A percentile compares a stretch with the other conserved stretches of the same genome.
Evolutionary conservation across 2,888 invertebrate genomes (phyloP).

Genomic region (Nemurella pictetii): DNA sequence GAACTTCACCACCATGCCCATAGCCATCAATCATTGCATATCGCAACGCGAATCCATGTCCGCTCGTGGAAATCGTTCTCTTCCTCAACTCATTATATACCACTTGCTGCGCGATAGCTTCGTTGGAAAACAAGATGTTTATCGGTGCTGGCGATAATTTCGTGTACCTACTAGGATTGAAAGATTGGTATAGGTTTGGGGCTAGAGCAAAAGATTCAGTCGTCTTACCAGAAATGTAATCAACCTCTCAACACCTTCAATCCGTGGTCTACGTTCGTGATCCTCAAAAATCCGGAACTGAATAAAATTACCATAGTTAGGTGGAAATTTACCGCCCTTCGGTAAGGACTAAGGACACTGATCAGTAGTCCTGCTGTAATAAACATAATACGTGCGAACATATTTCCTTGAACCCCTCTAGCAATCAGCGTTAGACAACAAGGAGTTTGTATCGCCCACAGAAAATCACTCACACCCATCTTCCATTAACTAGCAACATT

Average conservation of each 20-base stretch:
- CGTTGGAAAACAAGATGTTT: not conserved
- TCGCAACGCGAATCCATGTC: not conserved
- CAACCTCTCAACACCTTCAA: not conserved
- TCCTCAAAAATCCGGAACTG: not conserved
- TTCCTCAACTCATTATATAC: not conserved
- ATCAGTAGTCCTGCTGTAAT: no score
- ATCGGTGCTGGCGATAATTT: not conserved
- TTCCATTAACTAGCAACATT: no score
- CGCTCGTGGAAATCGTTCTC: not conserved
- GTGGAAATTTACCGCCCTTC: not conserved
- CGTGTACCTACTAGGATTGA: not conserved
- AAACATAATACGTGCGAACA: no score
- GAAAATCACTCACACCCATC: no score
- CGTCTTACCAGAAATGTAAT: not conserved
- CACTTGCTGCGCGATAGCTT: not conserved
- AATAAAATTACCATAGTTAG: not conserved
- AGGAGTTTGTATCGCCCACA: no score
- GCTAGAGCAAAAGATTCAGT: no score
- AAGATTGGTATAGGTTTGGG: not conserved
- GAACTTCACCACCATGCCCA: not conserved
- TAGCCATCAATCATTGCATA: not conserved
- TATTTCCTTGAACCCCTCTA: no score
- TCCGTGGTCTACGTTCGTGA: not conserved
- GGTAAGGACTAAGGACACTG: no score
- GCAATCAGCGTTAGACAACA: no score